Conservation (phyloP, 2,888 invertebrate species). For the Capitulum mitella region DNA sequence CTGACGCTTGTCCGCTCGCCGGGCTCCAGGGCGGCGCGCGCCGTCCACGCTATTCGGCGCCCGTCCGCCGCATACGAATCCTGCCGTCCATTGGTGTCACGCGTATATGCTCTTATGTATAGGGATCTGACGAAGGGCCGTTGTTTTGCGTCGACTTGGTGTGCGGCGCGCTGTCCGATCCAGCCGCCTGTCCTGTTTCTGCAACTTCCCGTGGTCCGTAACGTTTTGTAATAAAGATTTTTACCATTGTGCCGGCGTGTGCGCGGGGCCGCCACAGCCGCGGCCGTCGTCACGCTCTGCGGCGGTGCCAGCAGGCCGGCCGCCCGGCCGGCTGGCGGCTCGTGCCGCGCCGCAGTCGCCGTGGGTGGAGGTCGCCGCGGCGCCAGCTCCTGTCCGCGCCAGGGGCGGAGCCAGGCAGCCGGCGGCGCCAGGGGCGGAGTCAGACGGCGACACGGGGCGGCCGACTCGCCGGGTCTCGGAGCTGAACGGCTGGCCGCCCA, state of each 20-base stretch:
- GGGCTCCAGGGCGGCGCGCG: neutral
- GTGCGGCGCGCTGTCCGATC: neutral
- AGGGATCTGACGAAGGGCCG: neutral
- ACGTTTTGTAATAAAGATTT: slow-evolving; percentile 13
- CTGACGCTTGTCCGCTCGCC: neutral
- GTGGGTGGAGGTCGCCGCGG: neutral
- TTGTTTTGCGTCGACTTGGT: neutral
- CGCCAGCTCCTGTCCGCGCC: neutral
- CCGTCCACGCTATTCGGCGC: neutral
- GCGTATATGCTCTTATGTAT: neutral
- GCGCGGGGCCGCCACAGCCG: neutral
- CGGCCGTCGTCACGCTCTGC: neutral
- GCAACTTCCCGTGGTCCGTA: neutral
- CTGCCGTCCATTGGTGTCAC: slow-evolving; percentile 6
- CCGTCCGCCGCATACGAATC: neutral
- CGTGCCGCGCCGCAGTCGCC: neutral
- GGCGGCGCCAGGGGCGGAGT: neutral
- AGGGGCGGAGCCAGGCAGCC: slow-evolving; percentile 11
- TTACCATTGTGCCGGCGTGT: neutral
- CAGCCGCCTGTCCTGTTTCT: neutral
- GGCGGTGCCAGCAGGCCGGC: neutral
- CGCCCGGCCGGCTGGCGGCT: neutral
- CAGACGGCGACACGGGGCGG: no score
- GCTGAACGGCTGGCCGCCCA: no score
- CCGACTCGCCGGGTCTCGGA: no score